These are phyloP conservation scores for Lithobates sylvaticus DNA, from an alignment of 2,797 vertebrate species.

Conservation along the genomic window DNA sequence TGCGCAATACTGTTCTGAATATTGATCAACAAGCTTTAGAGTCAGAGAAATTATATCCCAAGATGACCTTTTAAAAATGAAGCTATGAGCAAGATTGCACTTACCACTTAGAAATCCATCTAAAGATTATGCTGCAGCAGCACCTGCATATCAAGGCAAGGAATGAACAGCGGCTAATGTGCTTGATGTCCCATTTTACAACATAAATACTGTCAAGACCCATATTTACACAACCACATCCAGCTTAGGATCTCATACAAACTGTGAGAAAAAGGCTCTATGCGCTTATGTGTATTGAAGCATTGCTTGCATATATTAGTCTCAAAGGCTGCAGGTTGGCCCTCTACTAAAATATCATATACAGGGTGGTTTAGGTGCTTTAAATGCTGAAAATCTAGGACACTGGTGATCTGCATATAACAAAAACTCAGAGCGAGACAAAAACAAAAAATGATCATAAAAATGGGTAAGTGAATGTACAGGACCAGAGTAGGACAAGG, in stretches of 20 bases:
- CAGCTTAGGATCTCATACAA: not conserved
- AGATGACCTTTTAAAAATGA: slow-evolving; percentile 57
- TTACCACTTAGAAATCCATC: slow-evolving; percentile 52
- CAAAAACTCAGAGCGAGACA: not conserved
- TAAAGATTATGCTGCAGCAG: slow-evolving; percentile 41
- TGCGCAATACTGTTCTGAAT: slow-evolving; percentile 46
- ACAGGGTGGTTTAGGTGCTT: too few relatives aligned
- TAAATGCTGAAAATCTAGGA: not conserved
- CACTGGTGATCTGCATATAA: not conserved
- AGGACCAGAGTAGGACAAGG: too few relatives aligned
- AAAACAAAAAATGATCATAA: not conserved
- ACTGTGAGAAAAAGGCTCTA: not conserved
- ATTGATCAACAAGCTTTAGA: slow-evolving; percentile 59
- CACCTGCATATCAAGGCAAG: slow-evolving; percentile 25
- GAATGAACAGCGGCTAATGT: slow-evolving; percentile 18
- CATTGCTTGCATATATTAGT: not conserved
- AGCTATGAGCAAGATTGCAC: slow-evolving; percentile 47
- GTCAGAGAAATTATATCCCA: slow-evolving; percentile 58
- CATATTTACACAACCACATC: slow-evolving; percentile 6
- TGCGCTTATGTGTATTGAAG: not conserved
- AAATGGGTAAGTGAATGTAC: too few relatives aligned
- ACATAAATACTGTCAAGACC: slow-evolving; percentile 21
- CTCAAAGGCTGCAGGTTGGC: not conserved
- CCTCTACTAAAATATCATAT: too few relatives aligned
- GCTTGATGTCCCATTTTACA: slow-evolving; percentile 36